Evolutionary conservation across 2,888 invertebrate genomes (phyloP).

Genomic region (Pyrrhia umbra): DNA sequence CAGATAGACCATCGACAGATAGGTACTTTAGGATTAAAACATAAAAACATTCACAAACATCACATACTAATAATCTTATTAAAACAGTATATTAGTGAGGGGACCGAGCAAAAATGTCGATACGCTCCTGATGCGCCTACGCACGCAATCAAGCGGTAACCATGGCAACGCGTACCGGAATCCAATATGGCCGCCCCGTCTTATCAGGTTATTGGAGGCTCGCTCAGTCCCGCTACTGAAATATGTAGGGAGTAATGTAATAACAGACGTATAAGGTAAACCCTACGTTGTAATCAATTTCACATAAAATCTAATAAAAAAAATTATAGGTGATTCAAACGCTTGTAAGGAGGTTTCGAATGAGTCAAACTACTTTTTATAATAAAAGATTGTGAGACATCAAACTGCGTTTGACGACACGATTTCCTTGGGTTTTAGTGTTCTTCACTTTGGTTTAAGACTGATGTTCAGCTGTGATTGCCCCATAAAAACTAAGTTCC

Average conservation of each 20-base stretch:
- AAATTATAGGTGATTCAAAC: conserved; percentile 21
- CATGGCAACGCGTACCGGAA: conserved; percentile 77
- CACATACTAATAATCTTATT: conserved; percentile 57
- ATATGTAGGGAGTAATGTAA: conserved; percentile 56
- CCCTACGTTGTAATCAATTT: conserved; percentile 46
- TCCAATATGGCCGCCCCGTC: conserved; percentile 81
- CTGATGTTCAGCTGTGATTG: conserved; percentile 11
- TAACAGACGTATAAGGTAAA: conserved; percentile 51
- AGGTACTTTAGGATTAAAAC: conserved; percentile 40
- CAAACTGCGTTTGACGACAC: conserved; percentile 17
- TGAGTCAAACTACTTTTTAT: conserved; percentile 33
- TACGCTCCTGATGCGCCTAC: conserved; percentile 70
- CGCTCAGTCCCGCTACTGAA: conserved; percentile 64
- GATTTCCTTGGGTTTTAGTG: conserved; percentile 22
- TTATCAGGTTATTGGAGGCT: conserved; percentile 78
- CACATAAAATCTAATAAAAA: conserved; percentile 46
- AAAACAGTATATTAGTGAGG: conserved; percentile 60
- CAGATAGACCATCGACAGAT: conserved; percentile 36
- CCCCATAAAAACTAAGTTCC: conserved; percentile 20
- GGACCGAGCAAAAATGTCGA: conserved; percentile 57
- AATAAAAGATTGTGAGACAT: conserved; percentile 23
- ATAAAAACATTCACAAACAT: conserved; percentile 47
- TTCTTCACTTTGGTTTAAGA: conserved; percentile 4
- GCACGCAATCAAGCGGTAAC: conserved; percentile 79
- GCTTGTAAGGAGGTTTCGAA: conserved; percentile 28